A percentile compares a stretch with the other conserved stretches of the same genome.
phyloP scores from a whole-genome alignment of 2,888 invertebrate species.

The Hyppa rectilinea region DNA sequence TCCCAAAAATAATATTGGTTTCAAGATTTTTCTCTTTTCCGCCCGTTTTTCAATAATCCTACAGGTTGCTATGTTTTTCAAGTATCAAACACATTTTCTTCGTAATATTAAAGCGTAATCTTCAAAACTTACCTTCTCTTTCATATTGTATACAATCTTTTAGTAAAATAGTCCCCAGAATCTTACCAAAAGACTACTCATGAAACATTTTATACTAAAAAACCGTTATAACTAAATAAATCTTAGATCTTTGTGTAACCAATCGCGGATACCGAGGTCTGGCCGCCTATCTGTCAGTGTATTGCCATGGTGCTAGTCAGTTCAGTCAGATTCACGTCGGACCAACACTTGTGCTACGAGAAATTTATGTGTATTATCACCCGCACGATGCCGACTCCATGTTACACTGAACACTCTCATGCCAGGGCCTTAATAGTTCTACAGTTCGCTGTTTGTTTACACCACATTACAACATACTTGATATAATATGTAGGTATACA shows the following conservation, averaged over 20 bases:
- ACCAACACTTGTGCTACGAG: slow-evolving; percentile 53
- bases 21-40: background rate
- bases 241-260: background rate
- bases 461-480: background rate
- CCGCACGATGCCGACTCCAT: slow-evolving; percentile 22
- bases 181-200: background rate
- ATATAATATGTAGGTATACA: too few relatives aligned
- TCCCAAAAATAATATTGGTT: background rate
- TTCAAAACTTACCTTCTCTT: background rate
- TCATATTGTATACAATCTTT: background rate
- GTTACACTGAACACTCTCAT: slow-evolving; percentile 25
- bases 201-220: background rate
- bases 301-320: slow-evolving; percentile 60
- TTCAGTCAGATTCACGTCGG: slow-evolving; percentile 22
- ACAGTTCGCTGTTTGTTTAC: slow-evolving; percentile 5
- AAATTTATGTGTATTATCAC: slow-evolving; percentile 43
- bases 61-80: background rate
- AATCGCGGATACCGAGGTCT: slow-evolving; percentile 51
- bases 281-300: slow-evolving; percentile 50
- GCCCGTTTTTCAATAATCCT: background rate
- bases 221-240: background rate
- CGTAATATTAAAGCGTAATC: background rate
- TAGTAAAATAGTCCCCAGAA: background rate
- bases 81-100: background rate
- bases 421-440: background rate